Conservation (phyloP, 2,797 vertebrate species). For the Aviceda leuphotes region DNA sequence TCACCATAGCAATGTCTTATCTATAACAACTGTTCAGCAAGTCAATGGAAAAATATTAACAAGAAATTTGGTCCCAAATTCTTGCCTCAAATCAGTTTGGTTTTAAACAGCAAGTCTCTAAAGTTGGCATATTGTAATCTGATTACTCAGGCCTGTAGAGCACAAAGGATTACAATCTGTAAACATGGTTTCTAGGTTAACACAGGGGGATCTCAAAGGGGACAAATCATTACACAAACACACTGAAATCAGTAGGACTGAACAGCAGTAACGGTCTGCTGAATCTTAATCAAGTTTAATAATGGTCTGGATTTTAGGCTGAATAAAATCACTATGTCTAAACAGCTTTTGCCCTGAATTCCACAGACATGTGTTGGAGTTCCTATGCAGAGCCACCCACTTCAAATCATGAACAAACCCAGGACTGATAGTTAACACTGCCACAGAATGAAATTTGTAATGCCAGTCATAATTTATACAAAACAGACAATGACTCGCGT, state of each 20-base stretch:
- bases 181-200: constrained; percentile 23
- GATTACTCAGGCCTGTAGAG: neutral
- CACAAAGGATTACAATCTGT: constrained; percentile 14
- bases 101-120: neutral
- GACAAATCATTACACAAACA: neutral
- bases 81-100: neutral
- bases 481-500: neutral
- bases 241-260: neutral
- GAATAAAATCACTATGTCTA: neutral
- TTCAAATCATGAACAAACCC: neutral
- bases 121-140: neutral
- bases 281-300: neutral
- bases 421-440: neutral
- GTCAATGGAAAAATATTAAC: neutral
- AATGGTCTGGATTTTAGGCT: neutral
- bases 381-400: neutral
- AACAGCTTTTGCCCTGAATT: neutral
- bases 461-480: neutral
- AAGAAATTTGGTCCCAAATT: neutral
- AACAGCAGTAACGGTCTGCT: neutral
- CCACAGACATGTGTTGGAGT: neutral
- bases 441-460: neutral
- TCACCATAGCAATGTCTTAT: neutral
- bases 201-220: neutral
- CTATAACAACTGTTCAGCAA: neutral